phyloP scores from a whole-genome alignment of 1,140 invertebrate genomes.

The Propsilocerus akamusi region DNA sequence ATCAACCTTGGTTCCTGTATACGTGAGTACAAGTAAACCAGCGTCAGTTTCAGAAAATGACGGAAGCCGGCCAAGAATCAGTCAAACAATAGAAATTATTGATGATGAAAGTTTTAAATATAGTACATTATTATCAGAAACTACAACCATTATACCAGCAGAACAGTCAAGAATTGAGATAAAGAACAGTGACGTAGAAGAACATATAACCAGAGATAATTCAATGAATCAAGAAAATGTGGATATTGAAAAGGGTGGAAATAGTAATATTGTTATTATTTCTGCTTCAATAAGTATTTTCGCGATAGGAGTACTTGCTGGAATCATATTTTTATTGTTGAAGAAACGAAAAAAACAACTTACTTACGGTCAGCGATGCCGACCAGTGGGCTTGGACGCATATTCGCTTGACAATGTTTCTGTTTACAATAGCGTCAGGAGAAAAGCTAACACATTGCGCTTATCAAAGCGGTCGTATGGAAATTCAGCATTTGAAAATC shows the following conservation, averaged over 20 bases:
- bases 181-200: not conserved
- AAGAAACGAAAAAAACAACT: conserved; percentile 44
- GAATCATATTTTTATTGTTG: conserved; percentile 38
- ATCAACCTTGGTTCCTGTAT: too few species aligned
- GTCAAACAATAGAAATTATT: not conserved
- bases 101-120: not conserved
- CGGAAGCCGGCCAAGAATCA: not conserved
- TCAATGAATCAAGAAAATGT: not conserved
- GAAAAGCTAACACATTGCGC: conserved; percentile 41
- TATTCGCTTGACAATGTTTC: conserved; percentile 81
- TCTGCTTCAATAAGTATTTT: conserved; percentile 32
- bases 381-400: conserved; percentile 68
- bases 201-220: not conserved
- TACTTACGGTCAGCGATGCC: conserved; percentile 64
- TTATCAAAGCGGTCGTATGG: conserved; percentile 79
- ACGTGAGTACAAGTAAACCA: too few species aligned
- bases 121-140: not conserved
- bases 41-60: not conserved
- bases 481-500: conserved; percentile 83
- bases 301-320: conserved; percentile 34
- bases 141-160: not conserved
- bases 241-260: conserved; percentile 6
- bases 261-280: conserved; percentile 27
- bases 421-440: conserved; percentile 53
- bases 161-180: not conserved